A percentile compares a stretch with the other conserved stretches of the same genome.
Conservation (phyloP, 2,797 vertebrate genomes). For the Sparidentex hasta region DNA sequence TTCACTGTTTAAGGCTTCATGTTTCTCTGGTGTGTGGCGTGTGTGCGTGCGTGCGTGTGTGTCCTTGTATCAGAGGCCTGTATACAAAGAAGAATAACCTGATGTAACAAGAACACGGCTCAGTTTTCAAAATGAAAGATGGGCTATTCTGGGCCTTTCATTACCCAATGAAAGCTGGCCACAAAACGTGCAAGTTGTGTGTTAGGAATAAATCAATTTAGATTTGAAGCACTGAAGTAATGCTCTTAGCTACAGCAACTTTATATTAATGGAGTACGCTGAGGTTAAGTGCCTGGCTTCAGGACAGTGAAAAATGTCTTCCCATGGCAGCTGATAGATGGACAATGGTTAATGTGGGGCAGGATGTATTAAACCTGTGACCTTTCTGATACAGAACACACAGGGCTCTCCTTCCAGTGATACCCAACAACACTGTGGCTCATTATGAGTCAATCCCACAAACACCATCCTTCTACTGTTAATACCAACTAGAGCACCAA, state of each 20-base stretch:
- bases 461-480: constrained; percentile 1
- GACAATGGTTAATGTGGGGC: constrained; percentile 10
- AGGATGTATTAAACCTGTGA: constrained; percentile 26
- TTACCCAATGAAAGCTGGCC: background rate
- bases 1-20: too few relatives aligned
- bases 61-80: background rate
- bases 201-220: background rate
- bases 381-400: constrained; percentile 14
- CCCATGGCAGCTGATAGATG: constrained; percentile 3
- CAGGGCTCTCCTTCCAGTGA: background rate
- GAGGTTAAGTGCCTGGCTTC: constrained; percentile 22
- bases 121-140: constrained; percentile 1
- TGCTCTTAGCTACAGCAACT: background rate
- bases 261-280: constrained; percentile 17
- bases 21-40: too few relatives aligned
- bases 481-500: constrained; percentile 2
- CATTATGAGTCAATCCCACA: background rate
- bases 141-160: background rate
- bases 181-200: background rate
- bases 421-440: background rate
- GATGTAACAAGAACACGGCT: background rate
- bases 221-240: background rate
- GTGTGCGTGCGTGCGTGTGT: too few relatives aligned
- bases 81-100: background rate
- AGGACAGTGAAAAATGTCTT: constrained; percentile 26